These are phyloP conservation scores for Baccha elongata DNA, from an alignment of 2,888 invertebrate species.

Conservation along the genomic window DNA sequence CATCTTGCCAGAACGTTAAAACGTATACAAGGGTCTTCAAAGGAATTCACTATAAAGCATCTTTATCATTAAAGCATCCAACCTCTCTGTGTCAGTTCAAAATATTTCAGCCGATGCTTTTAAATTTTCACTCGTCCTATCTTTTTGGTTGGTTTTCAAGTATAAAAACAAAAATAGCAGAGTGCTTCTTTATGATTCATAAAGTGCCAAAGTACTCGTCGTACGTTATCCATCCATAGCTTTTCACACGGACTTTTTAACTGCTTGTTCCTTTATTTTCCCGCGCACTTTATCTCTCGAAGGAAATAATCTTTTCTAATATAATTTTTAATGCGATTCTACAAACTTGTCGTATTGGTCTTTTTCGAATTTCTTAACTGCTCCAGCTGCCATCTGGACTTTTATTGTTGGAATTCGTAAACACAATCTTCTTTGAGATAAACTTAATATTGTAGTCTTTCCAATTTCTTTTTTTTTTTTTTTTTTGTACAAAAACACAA, in stretches of 20 bases:
- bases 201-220: constrained; percentile 51
- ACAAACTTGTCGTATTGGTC: constrained; percentile 34
- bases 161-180: neutral
- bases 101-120: constrained; percentile 18
- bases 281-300: constrained; percentile 3
- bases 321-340: constrained; percentile 54
- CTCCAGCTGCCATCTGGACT: constrained; percentile 23
- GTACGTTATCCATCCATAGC: constrained; percentile 49
- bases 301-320: constrained; percentile 60
- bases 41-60: constrained; percentile 35
- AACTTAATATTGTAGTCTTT: constrained; percentile 22
- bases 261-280: constrained; percentile 9
- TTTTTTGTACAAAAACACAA: neutral
- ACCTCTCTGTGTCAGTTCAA: constrained; percentile 11
- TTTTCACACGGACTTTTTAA: constrained; percentile 49
- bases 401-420: constrained; percentile 29
- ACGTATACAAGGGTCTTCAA: constrained; percentile 11
- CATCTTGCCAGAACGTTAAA: constrained; percentile 14
- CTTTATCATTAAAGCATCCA: constrained; percentile 26
- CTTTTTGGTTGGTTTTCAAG: neutral
- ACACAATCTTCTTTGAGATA: constrained; percentile 41
- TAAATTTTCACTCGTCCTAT: constrained; percentile 34
- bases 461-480: neutral
- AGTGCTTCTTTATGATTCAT: constrained; percentile 55
- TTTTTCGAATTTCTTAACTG: constrained; percentile 4